Percentiles rank a stretch among this genome's conserved stretches.
phyloP scores from a whole-genome alignment of 2,113 vertebrate species.

The Rhinolophus ferrumequinum region DNA sequence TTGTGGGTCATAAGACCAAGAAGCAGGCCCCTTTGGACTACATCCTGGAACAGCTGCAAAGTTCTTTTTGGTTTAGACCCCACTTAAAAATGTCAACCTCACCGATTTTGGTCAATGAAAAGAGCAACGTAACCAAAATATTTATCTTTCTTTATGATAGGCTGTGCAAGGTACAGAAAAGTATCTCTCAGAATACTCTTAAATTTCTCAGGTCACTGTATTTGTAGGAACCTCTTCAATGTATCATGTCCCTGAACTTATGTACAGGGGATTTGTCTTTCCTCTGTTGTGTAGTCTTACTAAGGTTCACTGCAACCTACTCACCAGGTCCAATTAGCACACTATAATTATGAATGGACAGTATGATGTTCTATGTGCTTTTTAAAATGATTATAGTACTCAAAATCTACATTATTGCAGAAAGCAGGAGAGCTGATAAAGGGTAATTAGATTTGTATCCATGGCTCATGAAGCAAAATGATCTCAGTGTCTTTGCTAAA shows the following conservation, averaged over 20 bases:
- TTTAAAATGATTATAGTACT: neutral
- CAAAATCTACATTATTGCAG: neutral
- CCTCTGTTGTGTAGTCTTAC: neutral
- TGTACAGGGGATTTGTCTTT: neutral
- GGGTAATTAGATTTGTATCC: fast-evolving
- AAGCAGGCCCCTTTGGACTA: neutral
- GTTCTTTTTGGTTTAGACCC: neutral
- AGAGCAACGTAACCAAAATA: neutral
- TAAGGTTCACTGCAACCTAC: neutral
- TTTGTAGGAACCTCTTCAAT: neutral
- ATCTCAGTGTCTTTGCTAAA: neutral
- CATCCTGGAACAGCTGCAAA: neutral
- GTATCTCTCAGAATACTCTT: neutral
- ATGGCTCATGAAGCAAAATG: neutral
- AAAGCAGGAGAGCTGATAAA: neutral
- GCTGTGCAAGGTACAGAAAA: neutral
- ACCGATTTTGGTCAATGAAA: neutral
- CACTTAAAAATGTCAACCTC: neutral
- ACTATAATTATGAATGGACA: neutral
- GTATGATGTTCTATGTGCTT: neutral
- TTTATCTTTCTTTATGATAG: neutral
- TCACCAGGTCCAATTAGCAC: neutral
- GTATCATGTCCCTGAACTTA: neutral
- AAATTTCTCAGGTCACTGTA: neutral
- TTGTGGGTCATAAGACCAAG: neutral